Percentiles rank a stretch among this genome's conserved stretches.
Evolutionary conservation across 2,113 vertebrate species (phyloP).

Genomic region (Xyrauchen texanus): DNA sequence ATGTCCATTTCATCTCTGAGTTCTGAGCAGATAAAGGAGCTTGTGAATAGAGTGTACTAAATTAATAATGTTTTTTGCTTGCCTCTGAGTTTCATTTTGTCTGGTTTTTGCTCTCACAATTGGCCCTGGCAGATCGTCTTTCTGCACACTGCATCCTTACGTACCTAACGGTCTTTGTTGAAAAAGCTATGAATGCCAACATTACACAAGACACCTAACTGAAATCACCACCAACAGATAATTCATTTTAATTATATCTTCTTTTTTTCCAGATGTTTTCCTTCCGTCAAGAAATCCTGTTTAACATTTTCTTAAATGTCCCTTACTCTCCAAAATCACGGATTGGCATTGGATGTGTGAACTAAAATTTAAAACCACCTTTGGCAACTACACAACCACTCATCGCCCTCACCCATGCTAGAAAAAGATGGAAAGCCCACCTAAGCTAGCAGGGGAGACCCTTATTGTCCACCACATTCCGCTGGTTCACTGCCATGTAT

Average conservation of each 20-base stretch:
- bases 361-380: slow-evolving; percentile 23
- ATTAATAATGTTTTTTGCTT: no score
- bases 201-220: neutral
- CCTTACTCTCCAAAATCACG: slow-evolving; percentile 46
- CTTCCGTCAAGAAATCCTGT: slow-evolving; percentile 17
- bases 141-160: no score
- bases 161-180: no score
- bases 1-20: no score
- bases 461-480: slow-evolving; percentile 98
- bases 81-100: no score
- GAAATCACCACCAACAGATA: no score
- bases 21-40: no score
- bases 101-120: no score
- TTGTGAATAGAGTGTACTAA: no score
- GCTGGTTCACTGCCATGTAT: slow-evolving; percentile 94
- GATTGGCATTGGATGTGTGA: slow-evolving; percentile 41
- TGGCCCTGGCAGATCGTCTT: no score
- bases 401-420: neutral
- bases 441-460: slow-evolving; percentile 91
- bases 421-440: slow-evolving; percentile 87
- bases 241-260: neutral
- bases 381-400: neutral
- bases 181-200: no score
- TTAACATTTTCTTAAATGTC: slow-evolving; percentile 31
- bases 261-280: slow-evolving; percentile 42